phyloP scores from a whole-genome alignment of 2,797 vertebrate genomes.

The Hydrolagus colliei region DNA sequence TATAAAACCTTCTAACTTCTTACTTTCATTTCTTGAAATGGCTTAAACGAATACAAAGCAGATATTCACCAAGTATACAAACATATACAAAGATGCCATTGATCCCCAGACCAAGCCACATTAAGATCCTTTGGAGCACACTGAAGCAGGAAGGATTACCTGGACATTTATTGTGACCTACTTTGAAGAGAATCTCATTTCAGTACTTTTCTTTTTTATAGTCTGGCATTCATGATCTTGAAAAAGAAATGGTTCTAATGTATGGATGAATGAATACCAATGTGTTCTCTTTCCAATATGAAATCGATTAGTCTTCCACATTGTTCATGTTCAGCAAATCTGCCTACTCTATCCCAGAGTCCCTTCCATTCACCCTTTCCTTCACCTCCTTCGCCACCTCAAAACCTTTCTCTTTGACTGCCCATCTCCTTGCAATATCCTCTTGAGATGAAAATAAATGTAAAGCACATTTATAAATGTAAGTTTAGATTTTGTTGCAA shows the following conservation, averaged over 20 bases:
- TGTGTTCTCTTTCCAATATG: background rate
- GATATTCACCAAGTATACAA: background rate
- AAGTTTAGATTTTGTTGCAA: too few relatives aligned
- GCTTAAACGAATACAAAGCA: background rate
- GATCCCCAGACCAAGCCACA: background rate
- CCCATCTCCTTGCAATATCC: too few relatives aligned
- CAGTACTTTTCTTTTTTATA: background rate
- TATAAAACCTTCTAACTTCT: too few relatives aligned
- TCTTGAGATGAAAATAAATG: too few relatives aligned
- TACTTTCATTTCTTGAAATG: too few relatives aligned
- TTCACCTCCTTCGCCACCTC: too few relatives aligned
- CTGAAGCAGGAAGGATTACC: background rate
- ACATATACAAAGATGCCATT: background rate
- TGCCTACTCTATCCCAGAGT: too few relatives aligned
- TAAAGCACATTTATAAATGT: too few relatives aligned
- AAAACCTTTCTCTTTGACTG: too few relatives aligned
- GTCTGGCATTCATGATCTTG: background rate
- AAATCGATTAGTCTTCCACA: background rate
- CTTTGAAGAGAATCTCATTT: background rate
- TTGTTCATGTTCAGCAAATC: too few relatives aligned
- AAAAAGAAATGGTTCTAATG: background rate
- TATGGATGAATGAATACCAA: background rate
- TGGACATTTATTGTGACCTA: background rate
- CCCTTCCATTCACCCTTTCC: too few relatives aligned
- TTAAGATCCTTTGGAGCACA: background rate